phyloP scores from a whole-genome alignment of 1,140 invertebrate genomes.

The Drosophila pandora region DNA sequence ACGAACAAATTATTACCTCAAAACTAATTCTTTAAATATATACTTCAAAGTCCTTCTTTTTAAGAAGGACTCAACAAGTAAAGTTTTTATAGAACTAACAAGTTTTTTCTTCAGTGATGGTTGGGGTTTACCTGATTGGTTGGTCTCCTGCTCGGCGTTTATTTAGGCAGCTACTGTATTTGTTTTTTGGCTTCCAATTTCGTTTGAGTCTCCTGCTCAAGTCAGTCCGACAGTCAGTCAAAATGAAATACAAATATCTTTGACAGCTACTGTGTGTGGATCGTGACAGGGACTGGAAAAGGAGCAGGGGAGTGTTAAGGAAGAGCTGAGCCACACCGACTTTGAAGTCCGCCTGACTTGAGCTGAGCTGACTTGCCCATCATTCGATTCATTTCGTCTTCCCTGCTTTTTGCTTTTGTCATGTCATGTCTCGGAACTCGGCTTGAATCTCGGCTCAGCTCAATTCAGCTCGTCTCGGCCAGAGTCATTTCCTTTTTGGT shows the following conservation, averaged over 20 bases:
- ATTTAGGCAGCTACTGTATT: constrained; percentile 80
- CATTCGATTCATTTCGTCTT: constrained; percentile 58
- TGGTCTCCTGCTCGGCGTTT: constrained; percentile 52
- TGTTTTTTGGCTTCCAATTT: constrained; percentile 70
- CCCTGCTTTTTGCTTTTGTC: constrained; percentile 48
- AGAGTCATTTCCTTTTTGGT: constrained; percentile 72
- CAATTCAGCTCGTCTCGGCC: constrained; percentile 26
- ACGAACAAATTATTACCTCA: background rate
- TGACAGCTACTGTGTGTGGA: constrained; percentile 71
- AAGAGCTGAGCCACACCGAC: constrained; percentile 53
- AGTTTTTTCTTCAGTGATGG: constrained; percentile 18
- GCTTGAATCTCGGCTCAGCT: constrained; percentile 52
- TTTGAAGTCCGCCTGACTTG: constrained; percentile 68
- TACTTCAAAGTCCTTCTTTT: no score
- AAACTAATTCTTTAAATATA: no score
- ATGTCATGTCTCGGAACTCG: constrained; percentile 57
- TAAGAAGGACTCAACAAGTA: no score
- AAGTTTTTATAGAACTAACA: background rate
- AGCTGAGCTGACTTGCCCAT: constrained; percentile 46
- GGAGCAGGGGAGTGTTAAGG: constrained; percentile 9
- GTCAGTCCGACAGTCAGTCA: constrained; percentile 54
- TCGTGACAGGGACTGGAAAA: constrained; percentile 10
- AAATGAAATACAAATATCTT: constrained; percentile 80
- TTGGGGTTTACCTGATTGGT: constrained; percentile 45
- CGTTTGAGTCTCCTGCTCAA: constrained; percentile 63